phyloP scores from a whole-genome alignment of 2,113 vertebrate genomes.

The Gracilinanus agilis region DNA sequence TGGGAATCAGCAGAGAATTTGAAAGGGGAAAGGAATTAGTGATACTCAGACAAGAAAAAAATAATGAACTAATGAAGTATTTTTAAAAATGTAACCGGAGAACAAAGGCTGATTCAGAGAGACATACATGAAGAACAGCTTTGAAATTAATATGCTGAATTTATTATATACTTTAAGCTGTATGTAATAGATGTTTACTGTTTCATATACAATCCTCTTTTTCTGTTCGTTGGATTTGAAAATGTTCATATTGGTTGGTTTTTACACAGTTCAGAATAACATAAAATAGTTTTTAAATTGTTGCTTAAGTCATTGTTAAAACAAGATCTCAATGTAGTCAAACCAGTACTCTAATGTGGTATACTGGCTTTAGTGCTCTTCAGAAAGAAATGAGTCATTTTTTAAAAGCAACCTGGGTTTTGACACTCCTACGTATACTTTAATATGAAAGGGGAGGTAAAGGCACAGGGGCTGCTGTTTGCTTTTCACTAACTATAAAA shows the following conservation, averaged over 20 bases:
- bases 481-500: conserved; percentile 33
- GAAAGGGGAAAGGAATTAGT: not conserved
- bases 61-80: not conserved
- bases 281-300: not conserved
- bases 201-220: not conserved
- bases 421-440: conserved; percentile 26
- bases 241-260: not conserved
- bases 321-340: not conserved
- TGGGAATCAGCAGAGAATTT: not conserved
- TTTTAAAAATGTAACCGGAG: not conserved
- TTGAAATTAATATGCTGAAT: not conserved
- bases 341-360: not conserved
- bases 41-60: not conserved
- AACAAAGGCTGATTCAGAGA: not conserved
- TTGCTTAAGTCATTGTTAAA: not conserved
- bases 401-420: not conserved
- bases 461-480: conserved; percentile 11
- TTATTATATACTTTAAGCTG: not conserved
- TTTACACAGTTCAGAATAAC: not conserved
- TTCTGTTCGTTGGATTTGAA: not conserved
- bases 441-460: conserved; percentile 17
- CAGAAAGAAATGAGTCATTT: not conserved
- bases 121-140: not conserved
- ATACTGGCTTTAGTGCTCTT: not conserved
- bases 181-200: not conserved